phyloP scores from a whole-genome alignment of 2,113 vertebrate genomes.

The Ophthalmotilapia sp. region DNA sequence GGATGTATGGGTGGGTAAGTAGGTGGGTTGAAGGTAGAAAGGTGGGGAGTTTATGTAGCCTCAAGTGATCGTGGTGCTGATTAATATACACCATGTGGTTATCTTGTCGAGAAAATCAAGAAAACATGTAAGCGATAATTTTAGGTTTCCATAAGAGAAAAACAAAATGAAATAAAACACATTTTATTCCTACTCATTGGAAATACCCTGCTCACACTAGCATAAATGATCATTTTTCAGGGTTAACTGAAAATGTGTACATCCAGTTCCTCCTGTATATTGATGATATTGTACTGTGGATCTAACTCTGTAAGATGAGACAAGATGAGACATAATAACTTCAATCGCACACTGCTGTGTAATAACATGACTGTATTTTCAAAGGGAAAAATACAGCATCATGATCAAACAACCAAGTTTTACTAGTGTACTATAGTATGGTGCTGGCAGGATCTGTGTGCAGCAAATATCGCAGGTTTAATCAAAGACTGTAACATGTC shows the following conservation, averaged over 20 bases:
- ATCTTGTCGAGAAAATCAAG: not conserved
- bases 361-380: not conserved
- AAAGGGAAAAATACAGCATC: not conserved
- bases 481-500: not conserved
- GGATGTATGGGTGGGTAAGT: not conserved
- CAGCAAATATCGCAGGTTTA: not conserved
- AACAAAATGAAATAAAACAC: not conserved
- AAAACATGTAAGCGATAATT: slow-evolving; percentile 5
- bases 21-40: not conserved
- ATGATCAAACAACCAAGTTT: not conserved
- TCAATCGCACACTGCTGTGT: not conserved
- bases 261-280: not conserved
- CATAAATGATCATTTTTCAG: not conserved
- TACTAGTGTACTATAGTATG: not conserved
- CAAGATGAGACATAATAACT: not conserved
- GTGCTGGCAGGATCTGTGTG: not conserved
- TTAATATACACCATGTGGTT: not conserved
- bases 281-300: not conserved
- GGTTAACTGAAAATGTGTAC: not conserved
- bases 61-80: not conserved
- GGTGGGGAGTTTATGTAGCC: not conserved
- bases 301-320: not conserved
- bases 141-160: not conserved
- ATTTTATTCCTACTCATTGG: not conserved
- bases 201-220: not conserved